Evolutionary conservation across 1,140 invertebrate species (phyloP).

Genomic region (Meloidogyne hapla): DNA sequence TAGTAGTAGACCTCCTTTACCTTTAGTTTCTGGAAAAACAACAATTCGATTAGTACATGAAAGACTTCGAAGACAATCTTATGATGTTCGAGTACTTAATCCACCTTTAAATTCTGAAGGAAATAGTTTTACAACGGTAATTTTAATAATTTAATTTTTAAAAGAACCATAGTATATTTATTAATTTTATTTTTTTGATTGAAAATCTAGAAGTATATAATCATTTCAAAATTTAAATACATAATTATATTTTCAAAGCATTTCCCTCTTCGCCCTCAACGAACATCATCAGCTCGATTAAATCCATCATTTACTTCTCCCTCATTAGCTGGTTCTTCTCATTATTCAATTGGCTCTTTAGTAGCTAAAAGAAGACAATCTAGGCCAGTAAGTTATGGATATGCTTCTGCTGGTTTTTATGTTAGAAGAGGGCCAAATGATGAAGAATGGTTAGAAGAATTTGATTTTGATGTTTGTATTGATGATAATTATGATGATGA

Average conservation of each 20-base stretch:
- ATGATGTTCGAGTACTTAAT: background rate
- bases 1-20: background rate
- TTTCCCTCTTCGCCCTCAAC: background rate
- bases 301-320: background rate
- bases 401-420: slow-evolving; percentile 14
- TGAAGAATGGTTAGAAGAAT: slow-evolving; percentile 9
- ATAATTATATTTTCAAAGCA: background rate
- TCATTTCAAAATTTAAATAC: no score
- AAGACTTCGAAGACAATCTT: background rate
- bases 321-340: background rate
- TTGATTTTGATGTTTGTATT: background rate
- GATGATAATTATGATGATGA: background rate
- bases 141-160: background rate
- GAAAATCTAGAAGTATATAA: no score
- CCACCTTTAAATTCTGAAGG: background rate
- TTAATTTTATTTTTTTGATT: no score
- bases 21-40: background rate
- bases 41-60: slow-evolving; percentile 5
- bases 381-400: background rate
- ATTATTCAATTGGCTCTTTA: background rate
- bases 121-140: background rate
- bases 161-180: no score
- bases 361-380: slow-evolving; percentile 8
- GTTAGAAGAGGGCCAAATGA: background rate
- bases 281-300: background rate